Percentiles rank a stretch among this genome's conserved stretches.
Evolutionary conservation across 2,888 invertebrate genomes (phyloP).

Genomic region (Imbricaverruca yamaguchii): DNA sequence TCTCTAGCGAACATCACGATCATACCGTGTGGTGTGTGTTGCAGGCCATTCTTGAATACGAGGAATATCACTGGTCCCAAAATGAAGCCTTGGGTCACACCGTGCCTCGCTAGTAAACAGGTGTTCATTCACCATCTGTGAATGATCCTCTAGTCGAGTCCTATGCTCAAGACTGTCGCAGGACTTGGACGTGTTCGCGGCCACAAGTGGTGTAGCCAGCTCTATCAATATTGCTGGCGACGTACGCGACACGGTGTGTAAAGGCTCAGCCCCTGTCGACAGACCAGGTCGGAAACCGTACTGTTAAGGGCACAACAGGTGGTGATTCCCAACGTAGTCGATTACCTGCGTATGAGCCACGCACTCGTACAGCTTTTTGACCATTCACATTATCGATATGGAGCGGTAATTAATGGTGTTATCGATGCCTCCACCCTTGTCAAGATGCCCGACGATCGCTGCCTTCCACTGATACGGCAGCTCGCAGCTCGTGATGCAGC

Average conservation of each 20-base stretch:
- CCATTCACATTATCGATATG: background rate
- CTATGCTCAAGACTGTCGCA: background rate
- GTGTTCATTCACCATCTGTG: background rate
- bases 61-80: background rate
- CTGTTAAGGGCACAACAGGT: background rate
- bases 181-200: background rate
- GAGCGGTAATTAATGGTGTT: background rate
- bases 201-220: background rate
- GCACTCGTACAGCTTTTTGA: background rate
- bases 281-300: background rate
- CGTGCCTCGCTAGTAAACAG: background rate
- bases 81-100: background rate
- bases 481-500: background rate
- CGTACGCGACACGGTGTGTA: background rate
- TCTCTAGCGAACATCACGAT: background rate
- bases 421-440: background rate
- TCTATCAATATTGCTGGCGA: background rate
- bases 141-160: background rate
- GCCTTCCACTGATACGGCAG: background rate
- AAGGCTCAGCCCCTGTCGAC: background rate
- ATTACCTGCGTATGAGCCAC: background rate
- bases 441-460: background rate
- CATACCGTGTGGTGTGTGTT: background rate
- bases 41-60: background rate
- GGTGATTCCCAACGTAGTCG: background rate